Base-by-base conservation (phyloP, 2,888 invertebrate genomes). In the Platerodrilus igneus region DNA sequence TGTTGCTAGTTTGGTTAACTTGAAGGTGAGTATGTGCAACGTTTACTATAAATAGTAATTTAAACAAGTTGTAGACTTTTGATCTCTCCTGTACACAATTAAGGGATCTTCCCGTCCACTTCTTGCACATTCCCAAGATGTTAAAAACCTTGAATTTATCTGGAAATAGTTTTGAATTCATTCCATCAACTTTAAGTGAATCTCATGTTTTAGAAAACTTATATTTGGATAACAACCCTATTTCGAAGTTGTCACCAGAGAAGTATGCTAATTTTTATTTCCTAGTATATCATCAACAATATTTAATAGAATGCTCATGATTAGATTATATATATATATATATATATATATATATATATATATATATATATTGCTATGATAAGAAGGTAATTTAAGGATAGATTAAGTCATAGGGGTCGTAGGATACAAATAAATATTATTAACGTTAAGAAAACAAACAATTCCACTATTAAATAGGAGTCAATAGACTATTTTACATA, bases 201-300 rank as follows among this genome's bases (percentile, higher is more conserved):
- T 76, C 79, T 0, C 72, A 72, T 37, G 73, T 73, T 45, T 63
- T 88, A 32, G 64, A 79, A 37, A 73, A 64, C 28, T 63, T 89
- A 4, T 76, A 76, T 36, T 63, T 89, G 10, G 81, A 85, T 54
- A 79, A 80, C 47, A 88, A 87, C 61, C 81, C 79, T 0, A 78
- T 88, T 30, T 59, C 60, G 2, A 66, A 71, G 36, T 55, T 87
- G 9, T 74, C 75, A 2, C 35, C 45, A n/a, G 46, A 57, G 18
- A 62, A 53, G 63, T 62, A 48, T 53, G 58, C 34, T 17, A 21
- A 14, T 20, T 19, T 11, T n/a, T 10, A 5, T 16, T 37, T 14
- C 9, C 8, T n/a, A 25, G 17, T 13, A 11, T 39, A n/a, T 26
- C 22, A 17, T 21, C 7, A 17, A 19, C 18, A 17, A 40, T 35